phyloP scores from a whole-genome alignment of 2,888 invertebrate species.

The Aphrophora alni region DNA sequence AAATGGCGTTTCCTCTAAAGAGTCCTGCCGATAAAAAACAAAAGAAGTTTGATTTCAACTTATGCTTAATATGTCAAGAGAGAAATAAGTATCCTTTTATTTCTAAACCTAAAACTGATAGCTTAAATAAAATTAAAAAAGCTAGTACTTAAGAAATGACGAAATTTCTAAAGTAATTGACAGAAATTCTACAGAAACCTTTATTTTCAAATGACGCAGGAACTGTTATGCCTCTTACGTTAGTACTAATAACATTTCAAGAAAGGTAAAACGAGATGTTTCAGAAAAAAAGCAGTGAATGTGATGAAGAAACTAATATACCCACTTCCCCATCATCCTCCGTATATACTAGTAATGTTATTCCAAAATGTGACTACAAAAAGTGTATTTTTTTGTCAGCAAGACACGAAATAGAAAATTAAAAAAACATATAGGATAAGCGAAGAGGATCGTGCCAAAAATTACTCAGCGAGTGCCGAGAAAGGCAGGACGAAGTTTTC shows the following conservation, averaged over 20 bases:
- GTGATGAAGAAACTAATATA: background rate
- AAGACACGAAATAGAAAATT: slow-evolving; percentile 10
- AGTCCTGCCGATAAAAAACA: background rate
- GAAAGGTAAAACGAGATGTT: background rate
- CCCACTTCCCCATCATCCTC: background rate
- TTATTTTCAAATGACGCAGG: background rate
- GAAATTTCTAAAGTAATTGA: background rate
- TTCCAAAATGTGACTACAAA: background rate
- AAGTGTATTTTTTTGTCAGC: background rate
- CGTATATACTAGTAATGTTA: background rate
- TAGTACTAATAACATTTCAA: background rate
- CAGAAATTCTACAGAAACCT: background rate
- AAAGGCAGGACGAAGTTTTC: slow-evolving; percentile 14
- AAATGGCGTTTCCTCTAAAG: background rate
- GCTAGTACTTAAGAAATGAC: slow-evolving; percentile 6
- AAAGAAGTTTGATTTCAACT: background rate
- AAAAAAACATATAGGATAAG: slow-evolving; percentile 7
- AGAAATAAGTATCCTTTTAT: background rate
- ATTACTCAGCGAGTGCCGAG: background rate
- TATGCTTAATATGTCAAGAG: slow-evolving; percentile 18
- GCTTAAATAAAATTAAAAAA: background rate
- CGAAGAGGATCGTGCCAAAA: background rate
- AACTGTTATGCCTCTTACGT: background rate
- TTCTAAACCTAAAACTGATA: background rate
- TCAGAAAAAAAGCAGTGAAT: background rate